Conservation (phyloP, 92 coral and sea anemone genomes). For the Actinernus sp. region DNA sequence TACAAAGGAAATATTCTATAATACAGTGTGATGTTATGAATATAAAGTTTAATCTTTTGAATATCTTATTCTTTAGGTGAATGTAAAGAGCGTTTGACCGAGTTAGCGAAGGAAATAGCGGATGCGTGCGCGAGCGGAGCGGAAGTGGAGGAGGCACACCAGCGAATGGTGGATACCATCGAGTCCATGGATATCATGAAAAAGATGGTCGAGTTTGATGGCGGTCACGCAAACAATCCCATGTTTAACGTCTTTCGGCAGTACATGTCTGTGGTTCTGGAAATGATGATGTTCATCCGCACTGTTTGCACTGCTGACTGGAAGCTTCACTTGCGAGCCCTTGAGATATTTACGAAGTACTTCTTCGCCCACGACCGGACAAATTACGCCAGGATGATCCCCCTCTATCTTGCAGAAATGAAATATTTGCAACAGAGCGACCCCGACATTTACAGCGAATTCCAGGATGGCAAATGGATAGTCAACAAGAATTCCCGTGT, state of each 20-base stretch:
- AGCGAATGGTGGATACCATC: constrained; percentile 24
- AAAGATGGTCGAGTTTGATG: constrained; percentile 48
- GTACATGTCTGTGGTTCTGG: constrained; percentile 50
- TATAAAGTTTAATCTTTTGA: too few relatives aligned
- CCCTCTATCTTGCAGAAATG: constrained; percentile 59
- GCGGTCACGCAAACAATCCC: constrained; percentile 5
- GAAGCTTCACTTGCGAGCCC: constrained; percentile 41
- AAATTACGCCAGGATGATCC: constrained; percentile 62
- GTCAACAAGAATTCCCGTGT: constrained; percentile 58
- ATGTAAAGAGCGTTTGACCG: too few relatives aligned
- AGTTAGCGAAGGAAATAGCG: constrained; percentile 30
- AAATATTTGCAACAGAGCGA: constrained; percentile 2
- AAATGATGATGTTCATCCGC: constrained; percentile 48
- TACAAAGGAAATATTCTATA: too few relatives aligned
- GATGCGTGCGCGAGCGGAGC: constrained; percentile 28
- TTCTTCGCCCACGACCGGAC: constrained; percentile 40
- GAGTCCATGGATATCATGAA: constrained; percentile 21
- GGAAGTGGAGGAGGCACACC: constrained; percentile 10
- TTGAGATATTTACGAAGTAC: constrained; percentile 32
- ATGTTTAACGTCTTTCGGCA: too few relatives aligned
- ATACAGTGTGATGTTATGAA: too few relatives aligned
- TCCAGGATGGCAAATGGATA: constrained; percentile 45
- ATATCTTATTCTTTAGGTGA: too few relatives aligned
- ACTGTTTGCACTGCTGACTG: constrained; percentile 61
- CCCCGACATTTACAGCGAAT: constrained; percentile 29